Evolutionary conservation across 2,113 vertebrate species (phyloP).

Genomic region (Sitta europaea): DNA sequence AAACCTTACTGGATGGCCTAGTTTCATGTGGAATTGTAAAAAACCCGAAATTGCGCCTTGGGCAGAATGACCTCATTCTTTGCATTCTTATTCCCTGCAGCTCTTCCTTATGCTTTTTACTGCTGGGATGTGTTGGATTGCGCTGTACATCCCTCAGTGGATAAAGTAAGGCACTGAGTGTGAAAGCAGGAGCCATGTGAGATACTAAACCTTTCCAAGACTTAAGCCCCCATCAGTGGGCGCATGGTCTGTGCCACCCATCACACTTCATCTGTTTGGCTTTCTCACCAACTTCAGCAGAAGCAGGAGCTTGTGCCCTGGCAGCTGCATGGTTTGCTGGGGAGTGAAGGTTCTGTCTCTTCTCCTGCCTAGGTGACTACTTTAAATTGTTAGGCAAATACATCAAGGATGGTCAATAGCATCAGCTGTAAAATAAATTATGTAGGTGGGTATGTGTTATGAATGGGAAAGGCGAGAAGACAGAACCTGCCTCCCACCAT

Average conservation of each 20-base stretch:
- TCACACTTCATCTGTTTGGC: not conserved
- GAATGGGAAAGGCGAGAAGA: not conserved
- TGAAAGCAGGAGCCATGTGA: not conserved
- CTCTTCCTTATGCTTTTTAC: not conserved
- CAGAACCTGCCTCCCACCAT: not conserved
- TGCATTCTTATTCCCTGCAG: conserved; percentile 7
- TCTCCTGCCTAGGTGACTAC: not conserved
- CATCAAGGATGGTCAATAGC: not conserved
- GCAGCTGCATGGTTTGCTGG: not conserved
- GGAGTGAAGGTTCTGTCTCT: not conserved
- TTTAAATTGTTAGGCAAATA: not conserved
- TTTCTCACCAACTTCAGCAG: not conserved
- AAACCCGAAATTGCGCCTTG: not conserved
- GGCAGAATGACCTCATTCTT: conserved; percentile 44
- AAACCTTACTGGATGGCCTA: conserved; percentile 27
- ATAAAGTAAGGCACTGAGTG: not conserved
- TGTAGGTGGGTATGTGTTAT: accelerated
- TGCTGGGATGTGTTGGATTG: not conserved
- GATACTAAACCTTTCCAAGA: not conserved
- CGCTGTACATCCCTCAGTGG: not conserved
- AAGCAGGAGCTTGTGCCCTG: accelerated
- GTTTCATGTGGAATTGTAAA: conserved; percentile 31
- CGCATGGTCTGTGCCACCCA: not conserved
- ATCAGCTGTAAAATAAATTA: not conserved
- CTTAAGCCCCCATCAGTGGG: not conserved